Conservation (phyloP, 1,140 invertebrate genomes). For the Lasioglossum baleicum region DNA sequence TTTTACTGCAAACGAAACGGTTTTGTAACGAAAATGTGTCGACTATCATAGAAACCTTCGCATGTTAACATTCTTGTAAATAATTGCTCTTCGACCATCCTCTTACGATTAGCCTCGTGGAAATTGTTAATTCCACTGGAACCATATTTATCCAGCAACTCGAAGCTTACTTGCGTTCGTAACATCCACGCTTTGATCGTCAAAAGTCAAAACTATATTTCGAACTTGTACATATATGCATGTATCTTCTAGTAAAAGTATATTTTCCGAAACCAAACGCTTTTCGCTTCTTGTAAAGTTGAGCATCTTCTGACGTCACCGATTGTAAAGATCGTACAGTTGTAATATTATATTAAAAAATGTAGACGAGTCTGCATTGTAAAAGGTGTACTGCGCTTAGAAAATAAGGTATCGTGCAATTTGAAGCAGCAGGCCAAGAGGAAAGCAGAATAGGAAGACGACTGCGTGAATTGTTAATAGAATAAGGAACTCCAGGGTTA, state of each 20-base stretch:
- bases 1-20: not conserved
- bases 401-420: not conserved
- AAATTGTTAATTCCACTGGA: not conserved
- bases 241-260: not conserved
- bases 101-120: not conserved
- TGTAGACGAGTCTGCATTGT: not conserved
- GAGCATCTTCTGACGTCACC: no score
- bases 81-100: not conserved
- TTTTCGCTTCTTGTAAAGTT: not conserved
- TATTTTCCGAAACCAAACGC: not conserved
- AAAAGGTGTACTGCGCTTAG: not conserved
- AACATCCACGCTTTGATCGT: not conserved
- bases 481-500: no score
- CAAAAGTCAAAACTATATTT: conserved; percentile 8
- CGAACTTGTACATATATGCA: not conserved
- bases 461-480: no score
- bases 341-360: not conserved
- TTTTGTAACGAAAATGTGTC: conserved; percentile 1
- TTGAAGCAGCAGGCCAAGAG: no score
- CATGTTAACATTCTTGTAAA: not conserved
- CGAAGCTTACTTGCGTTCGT: not conserved
- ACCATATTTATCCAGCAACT: no score
- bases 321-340: conserved; percentile 18
- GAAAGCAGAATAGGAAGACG: no score
- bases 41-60: not conserved